These are phyloP conservation scores for Psittacula cyanocephala DNA, from an alignment of 2,113 vertebrate genomes.

Conservation along the genomic window DNA sequence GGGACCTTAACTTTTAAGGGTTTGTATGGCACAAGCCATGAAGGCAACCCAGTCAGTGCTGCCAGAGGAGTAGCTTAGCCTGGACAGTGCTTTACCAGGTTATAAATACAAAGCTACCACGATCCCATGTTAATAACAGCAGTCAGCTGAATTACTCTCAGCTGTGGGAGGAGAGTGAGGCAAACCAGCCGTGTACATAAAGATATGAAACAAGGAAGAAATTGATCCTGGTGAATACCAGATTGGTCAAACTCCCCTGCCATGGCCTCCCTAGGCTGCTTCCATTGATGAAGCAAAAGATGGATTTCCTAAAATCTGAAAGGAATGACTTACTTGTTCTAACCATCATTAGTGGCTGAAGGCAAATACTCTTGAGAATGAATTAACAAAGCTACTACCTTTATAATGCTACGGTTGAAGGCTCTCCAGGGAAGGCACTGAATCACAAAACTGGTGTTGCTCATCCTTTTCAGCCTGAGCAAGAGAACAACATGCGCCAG, in stretches of 20 bases:
- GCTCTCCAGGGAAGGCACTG: slow-evolving; percentile 1
- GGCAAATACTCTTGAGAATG: background rate
- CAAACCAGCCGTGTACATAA: accelerated
- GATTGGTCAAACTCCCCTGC: background rate
- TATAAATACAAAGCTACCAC: background rate
- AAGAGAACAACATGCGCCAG: background rate
- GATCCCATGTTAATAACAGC: background rate
- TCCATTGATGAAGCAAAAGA: accelerated
- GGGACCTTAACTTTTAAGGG: background rate
- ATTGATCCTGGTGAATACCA: background rate
- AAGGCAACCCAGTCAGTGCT: background rate
- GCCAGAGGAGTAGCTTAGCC: background rate
- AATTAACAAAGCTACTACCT: background rate
- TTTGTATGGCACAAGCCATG: background rate
- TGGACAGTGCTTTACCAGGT: background rate
- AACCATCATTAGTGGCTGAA: background rate
- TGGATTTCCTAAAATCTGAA: background rate
- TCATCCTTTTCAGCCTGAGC: background rate
- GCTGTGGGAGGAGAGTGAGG: accelerated
- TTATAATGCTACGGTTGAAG: background rate
- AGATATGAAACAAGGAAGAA: background rate
- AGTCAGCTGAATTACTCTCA: background rate
- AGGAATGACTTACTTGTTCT: background rate
- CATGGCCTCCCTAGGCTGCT: background rate
- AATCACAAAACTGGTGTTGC: background rate